Evolutionary conservation across 1,140 invertebrate species (phyloP), one percentile per base, ranked within the genome.

Genomic region (Drosophila melanica): DNA sequence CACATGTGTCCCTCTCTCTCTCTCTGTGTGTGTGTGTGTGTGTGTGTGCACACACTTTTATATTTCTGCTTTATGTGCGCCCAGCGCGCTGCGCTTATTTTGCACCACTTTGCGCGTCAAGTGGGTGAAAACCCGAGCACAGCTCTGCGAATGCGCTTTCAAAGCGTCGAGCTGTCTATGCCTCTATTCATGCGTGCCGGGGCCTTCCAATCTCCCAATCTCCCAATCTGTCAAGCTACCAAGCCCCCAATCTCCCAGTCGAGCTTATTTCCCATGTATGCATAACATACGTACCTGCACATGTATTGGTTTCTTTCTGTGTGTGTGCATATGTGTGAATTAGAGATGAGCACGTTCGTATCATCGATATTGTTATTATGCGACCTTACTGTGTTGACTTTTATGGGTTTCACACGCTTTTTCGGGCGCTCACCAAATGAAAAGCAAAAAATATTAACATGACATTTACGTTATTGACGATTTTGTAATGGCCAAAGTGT

Each of bases 61-160:
- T 67, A 53, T 51, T 18, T 63, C 51, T 71, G 63, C 74, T 79
- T 75, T 78, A 78, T 84, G 71, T 80, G 65, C 58, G 55, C 39
- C 27, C 45, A 44, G 30, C 30, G 30, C 30, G 66, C 71, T 69
- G 71, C 71, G 72, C 67, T 75, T 75, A 75, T 86, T 85, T 87
- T 76, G 71, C 81, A 81, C 63, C 81, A 86, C 82, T 86, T 89
- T 86, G 75, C 84, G 74, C 84, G 82, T 86, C 84, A 86, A 86
- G 82, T 86, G 82, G 75, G 79, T 86, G 84, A 86, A 86, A 82
- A 62, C 59, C 81, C 45, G 64, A 42, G 63, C 51, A 27, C 27
- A 18, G 57, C 39, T 14, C 16, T 1, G 12, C 67, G 60, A 72
- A 58, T 86, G 82, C 82, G 79, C 79, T 89, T 82, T 86, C 71